Conservation (phyloP, 2,113 vertebrate species). For the Prolemur simus region DNA sequence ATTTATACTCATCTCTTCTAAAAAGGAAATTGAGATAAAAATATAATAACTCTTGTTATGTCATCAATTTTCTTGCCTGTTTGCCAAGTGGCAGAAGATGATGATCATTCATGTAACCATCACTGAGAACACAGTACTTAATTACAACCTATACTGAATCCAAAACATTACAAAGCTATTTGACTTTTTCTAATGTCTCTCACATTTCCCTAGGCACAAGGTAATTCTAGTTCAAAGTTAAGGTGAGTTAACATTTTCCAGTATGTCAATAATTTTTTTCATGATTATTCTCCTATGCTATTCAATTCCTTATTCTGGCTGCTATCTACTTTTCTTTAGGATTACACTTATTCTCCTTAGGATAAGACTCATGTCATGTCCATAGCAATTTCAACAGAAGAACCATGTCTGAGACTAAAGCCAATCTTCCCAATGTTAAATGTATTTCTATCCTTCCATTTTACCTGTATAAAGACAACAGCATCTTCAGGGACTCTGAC, state of each 20-base stretch:
- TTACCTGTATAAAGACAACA: conserved; percentile 47
- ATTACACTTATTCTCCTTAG: background rate
- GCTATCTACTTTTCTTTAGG: background rate
- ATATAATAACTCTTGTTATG: background rate
- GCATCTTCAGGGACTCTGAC: background rate
- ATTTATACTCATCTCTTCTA: background rate
- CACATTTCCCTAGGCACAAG: background rate
- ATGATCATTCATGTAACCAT: background rate
- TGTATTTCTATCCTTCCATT: background rate
- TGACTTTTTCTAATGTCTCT: background rate
- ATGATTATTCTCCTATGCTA: background rate
- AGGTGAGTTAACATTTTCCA: background rate
- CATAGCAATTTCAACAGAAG: background rate
- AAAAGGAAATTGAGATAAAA: background rate
- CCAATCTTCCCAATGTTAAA: background rate
- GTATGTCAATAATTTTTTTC: background rate
- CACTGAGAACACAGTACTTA: background rate
- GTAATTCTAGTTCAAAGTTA: background rate
- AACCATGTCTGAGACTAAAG: background rate
- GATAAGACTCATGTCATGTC: background rate
- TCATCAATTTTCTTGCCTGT: background rate
- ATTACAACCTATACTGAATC: background rate
- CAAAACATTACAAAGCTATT: background rate
- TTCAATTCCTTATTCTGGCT: background rate
- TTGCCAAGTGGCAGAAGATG: background rate